Percentiles rank a stretch among this genome's conserved stretches.
Conservation (phyloP, 2,797 vertebrate species). For the Gobio occitaniae region DNA sequence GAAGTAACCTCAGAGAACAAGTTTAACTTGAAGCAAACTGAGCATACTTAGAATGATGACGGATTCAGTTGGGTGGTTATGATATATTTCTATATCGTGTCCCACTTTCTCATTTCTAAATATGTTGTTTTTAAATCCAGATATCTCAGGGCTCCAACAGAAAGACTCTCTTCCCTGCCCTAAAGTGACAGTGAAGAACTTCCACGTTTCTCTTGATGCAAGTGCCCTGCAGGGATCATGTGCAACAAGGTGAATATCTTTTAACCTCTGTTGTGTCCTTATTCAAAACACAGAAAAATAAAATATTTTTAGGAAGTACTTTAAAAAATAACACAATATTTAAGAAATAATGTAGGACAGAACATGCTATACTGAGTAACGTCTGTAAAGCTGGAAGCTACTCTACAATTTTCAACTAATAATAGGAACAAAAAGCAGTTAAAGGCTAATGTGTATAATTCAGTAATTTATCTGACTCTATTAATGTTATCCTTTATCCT, state of each 20-base stretch:
- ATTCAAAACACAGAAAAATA: neutral
- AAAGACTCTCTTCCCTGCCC: constrained; percentile 10
- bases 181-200: neutral
- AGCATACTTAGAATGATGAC: neutral
- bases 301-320: neutral
- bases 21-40: neutral
- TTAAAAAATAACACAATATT: too few species aligned
- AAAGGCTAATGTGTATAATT: too few species aligned
- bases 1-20: neutral
- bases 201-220: neutral
- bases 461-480: too few species aligned
- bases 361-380: too few species aligned
- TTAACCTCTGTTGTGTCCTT: neutral
- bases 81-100: too few species aligned
- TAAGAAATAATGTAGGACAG: neutral
- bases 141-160: neutral
- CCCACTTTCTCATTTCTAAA: too few species aligned
- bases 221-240: neutral
- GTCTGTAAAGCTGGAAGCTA: too few species aligned
- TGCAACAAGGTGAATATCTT: neutral
- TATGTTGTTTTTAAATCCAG: too few species aligned
- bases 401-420: too few species aligned
- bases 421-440: too few species aligned
- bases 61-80: too few species aligned
- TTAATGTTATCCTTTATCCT: too few species aligned